A percentile compares a stretch with the other conserved stretches of the same genome.
Evolutionary conservation across 2,888 invertebrate species (phyloP).

Genomic region (Tanytarsus gracilentus): DNA sequence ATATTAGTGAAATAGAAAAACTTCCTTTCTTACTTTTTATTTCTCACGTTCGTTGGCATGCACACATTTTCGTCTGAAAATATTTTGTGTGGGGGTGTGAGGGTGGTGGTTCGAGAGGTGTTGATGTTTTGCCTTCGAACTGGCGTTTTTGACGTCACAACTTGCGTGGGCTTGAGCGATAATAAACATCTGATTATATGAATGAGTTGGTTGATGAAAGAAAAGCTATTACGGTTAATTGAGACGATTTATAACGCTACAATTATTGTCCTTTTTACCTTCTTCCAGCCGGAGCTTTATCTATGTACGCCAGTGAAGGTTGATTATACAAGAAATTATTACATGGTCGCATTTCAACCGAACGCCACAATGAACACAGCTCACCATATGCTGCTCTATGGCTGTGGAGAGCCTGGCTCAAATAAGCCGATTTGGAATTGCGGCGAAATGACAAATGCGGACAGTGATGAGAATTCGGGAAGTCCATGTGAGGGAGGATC

Average conservation of each 20-base stretch:
- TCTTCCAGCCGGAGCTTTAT: constrained; percentile 79
- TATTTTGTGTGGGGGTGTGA: too few species aligned
- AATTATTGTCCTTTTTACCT: constrained; percentile 18
- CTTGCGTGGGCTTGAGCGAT: too few species aligned
- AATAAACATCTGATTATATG: too few species aligned
- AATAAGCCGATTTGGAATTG: constrained; percentile 65
- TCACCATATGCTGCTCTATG: constrained; percentile 90
- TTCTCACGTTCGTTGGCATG: too few species aligned
- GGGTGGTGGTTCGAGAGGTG: too few species aligned
- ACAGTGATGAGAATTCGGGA: constrained; percentile 47
- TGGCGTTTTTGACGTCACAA: too few species aligned
- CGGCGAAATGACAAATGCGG: constrained; percentile 71
- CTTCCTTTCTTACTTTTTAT: too few species aligned
- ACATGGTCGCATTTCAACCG: constrained; percentile 86
- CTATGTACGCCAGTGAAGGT: constrained; percentile 84
- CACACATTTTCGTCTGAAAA: too few species aligned
- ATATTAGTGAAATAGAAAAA: too few species aligned
- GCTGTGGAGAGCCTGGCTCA: constrained; percentile 65
- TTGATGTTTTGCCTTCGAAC: too few species aligned
- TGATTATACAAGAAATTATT: constrained; percentile 64
- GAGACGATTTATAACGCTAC: neutral
- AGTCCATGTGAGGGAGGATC: constrained; percentile 69
- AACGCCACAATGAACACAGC: constrained; percentile 84
- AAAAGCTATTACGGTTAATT: too few species aligned
- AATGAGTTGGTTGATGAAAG: too few species aligned